Percentiles rank a stretch among this genome's conserved stretches.
These are phyloP conservation scores for Diplodus sargus DNA, from an alignment of 2,797 vertebrate genomes.

Conservation along the genomic window DNA sequence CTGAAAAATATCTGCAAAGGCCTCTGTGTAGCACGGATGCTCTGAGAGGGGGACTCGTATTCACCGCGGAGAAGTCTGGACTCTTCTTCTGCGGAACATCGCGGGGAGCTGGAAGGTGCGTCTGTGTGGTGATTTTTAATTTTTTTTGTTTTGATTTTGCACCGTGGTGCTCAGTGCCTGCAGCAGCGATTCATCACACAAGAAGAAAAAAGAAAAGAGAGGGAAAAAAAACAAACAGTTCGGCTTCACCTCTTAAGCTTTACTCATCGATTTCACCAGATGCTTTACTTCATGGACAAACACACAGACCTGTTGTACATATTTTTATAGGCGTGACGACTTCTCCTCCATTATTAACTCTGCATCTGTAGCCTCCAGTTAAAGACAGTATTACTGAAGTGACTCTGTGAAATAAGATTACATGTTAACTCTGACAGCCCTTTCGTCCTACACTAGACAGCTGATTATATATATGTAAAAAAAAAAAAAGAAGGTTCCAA, in stretches of 20 bases:
- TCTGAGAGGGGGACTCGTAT: slow-evolving; percentile 24
- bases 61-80: slow-evolving; percentile 17
- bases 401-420: slow-evolving; percentile 31
- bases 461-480: neutral
- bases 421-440: slow-evolving; percentile 8
- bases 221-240: slow-evolving; percentile 15
- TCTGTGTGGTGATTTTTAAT: slow-evolving; percentile 27
- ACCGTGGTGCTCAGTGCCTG: slow-evolving; percentile 78
- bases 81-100: slow-evolving; percentile 2
- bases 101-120: slow-evolving; percentile 21
- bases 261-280: slow-evolving; percentile 77
- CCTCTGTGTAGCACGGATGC: slow-evolving; percentile 76
- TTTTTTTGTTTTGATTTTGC: slow-evolving; percentile 24
- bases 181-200: slow-evolving; percentile 54
- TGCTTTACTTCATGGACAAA: slow-evolving; percentile 73
- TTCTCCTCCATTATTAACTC: slow-evolving; percentile 45
- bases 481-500: slow-evolving; percentile 59
- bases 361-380: slow-evolving; percentile 68
- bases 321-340: slow-evolving; percentile 50
- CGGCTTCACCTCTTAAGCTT: slow-evolving; percentile 77
- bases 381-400: slow-evolving; percentile 27
- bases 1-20: slow-evolving; percentile 53
- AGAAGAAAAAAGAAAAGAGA: neutral
- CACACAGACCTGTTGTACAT: slow-evolving; percentile 56
- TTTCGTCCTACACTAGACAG: slow-evolving; percentile 20